phyloP scores from a whole-genome alignment of 2,113 vertebrate genomes.

The Aphyosemion australe region DNA sequence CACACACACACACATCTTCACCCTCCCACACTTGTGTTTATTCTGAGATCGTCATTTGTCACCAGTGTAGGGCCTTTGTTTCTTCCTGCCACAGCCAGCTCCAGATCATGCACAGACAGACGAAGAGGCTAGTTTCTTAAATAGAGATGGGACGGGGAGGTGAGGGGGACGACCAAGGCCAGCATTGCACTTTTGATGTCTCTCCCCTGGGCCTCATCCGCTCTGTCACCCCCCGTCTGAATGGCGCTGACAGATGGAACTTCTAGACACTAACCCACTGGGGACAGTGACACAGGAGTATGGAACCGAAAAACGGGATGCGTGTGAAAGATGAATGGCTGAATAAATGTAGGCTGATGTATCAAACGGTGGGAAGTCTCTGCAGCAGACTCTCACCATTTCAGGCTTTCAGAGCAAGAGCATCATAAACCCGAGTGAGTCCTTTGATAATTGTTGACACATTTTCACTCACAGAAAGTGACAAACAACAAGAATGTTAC shows the following conservation, averaged over 20 bases:
- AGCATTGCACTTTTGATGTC: slow-evolving; percentile 76
- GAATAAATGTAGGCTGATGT: slow-evolving; percentile 54
- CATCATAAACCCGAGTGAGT: slow-evolving; percentile 8
- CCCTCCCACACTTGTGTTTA: slow-evolving; percentile 52
- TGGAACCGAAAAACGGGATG: slow-evolving; percentile 64
- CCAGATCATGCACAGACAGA: slow-evolving; percentile 74
- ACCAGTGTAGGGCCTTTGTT: slow-evolving; percentile 65
- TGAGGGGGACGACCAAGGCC: slow-evolving; percentile 49
- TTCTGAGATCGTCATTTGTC: slow-evolving; percentile 75
- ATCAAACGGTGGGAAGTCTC: slow-evolving; percentile 33
- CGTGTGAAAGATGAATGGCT: slow-evolving; percentile 65
- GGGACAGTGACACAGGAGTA: slow-evolving; percentile 66
- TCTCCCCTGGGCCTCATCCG: slow-evolving; percentile 69
- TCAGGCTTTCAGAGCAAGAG: slow-evolving; percentile 28
- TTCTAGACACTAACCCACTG: slow-evolving; percentile 61
- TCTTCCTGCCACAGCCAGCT: slow-evolving; percentile 58
- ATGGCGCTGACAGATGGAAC: slow-evolving; percentile 74
- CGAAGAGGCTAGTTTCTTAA: slow-evolving; percentile 65
- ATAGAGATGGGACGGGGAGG: slow-evolving; percentile 56
- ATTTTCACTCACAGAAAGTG: slow-evolving; percentile 13
- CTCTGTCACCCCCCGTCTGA: slow-evolving; percentile 59
- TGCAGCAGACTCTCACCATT: slow-evolving; percentile 33
- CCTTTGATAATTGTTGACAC: slow-evolving; percentile 40
- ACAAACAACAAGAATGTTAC: slow-evolving; percentile 6
- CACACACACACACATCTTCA: slow-evolving; percentile 24